phyloP scores from a whole-genome alignment of 2,888 invertebrate species.

The Xanthostigma xanthostigma region DNA sequence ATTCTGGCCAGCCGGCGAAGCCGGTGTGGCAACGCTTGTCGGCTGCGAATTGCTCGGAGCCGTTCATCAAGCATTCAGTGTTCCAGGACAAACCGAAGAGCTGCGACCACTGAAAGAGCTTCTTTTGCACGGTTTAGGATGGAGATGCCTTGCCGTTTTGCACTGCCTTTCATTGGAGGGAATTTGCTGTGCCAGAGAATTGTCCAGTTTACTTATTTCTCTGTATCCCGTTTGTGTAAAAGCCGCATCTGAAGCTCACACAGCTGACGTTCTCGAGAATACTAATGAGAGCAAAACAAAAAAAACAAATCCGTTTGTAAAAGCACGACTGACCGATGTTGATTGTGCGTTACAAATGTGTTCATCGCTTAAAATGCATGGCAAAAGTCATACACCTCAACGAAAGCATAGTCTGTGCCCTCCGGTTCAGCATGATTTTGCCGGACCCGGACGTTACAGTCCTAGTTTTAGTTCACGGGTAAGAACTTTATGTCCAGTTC shows the following conservation, averaged over 20 bases:
- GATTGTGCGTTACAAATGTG: neutral
- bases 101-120: slow-evolving; percentile 31
- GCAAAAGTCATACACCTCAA: slow-evolving; percentile 2
- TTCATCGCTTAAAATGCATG: neutral
- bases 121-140: slow-evolving; percentile 41
- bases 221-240: slow-evolving; percentile 24
- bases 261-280: neutral
- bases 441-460: too few species aligned
- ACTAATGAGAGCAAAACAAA: neutral
- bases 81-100: slow-evolving; percentile 3
- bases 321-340: slow-evolving; percentile 1
- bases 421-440: too few species aligned
- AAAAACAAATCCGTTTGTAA: slow-evolving; percentile 1
- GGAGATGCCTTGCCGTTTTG: slow-evolving; percentile 42
- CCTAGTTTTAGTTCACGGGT: too few species aligned
- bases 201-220: slow-evolving; percentile 42
- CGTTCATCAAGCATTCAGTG: slow-evolving; percentile 28
- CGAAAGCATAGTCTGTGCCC: slow-evolving; percentile 1
- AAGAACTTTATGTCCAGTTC: too few species aligned
- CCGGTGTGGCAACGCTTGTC: slow-evolving; percentile 43
- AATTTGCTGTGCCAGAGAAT: slow-evolving; percentile 42
- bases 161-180: slow-evolving; percentile 42
- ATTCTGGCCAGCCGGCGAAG: slow-evolving; percentile 26
- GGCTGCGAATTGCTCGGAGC: slow-evolving; percentile 48
- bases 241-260: slow-evolving; percentile 14